A percentile compares a stretch with the other conserved stretches of the same genome.
phyloP scores from a whole-genome alignment of 2,797 vertebrate species.

The Poecile montanus region DNA sequence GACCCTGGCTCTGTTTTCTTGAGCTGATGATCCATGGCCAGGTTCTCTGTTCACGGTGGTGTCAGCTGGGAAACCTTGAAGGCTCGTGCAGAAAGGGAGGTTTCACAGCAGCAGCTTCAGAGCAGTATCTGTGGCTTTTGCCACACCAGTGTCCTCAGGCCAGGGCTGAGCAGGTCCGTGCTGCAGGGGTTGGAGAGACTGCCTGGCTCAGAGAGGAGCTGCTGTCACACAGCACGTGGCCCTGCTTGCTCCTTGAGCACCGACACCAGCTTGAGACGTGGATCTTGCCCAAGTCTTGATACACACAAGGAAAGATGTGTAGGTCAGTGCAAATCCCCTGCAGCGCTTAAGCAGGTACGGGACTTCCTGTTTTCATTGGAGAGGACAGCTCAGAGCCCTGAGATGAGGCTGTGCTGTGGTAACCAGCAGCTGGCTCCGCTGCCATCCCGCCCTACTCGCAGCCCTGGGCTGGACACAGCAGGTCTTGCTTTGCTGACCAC shows the following conservation, averaged over 20 bases:
- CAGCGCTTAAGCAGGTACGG: not conserved
- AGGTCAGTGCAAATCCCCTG: not conserved
- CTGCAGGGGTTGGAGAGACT: not conserved
- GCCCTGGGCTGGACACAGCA: not conserved
- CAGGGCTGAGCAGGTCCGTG: accelerated
- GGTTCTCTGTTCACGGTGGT: not conserved
- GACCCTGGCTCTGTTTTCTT: not conserved
- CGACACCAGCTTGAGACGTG: not conserved
- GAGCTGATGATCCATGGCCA: accelerated
- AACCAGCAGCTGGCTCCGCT: not conserved
- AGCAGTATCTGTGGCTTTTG: not conserved
- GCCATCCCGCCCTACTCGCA: not conserved
- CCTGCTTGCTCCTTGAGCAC: not conserved
- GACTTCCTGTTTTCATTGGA: accelerated
- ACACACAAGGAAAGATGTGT: not conserved
- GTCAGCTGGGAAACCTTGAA: not conserved
- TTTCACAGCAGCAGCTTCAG: not conserved
- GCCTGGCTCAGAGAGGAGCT: not conserved
- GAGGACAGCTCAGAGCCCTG: not conserved
- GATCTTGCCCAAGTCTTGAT: not conserved
- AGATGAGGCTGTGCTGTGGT: not conserved
- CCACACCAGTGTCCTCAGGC: not conserved
- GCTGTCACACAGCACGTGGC: not conserved
- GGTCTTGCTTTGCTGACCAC: constrained; percentile 16
- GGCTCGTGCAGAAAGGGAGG: not conserved